Base-by-base conservation (phyloP, 2,888 invertebrate species). In the Cecidostiba fungosa region DNA sequence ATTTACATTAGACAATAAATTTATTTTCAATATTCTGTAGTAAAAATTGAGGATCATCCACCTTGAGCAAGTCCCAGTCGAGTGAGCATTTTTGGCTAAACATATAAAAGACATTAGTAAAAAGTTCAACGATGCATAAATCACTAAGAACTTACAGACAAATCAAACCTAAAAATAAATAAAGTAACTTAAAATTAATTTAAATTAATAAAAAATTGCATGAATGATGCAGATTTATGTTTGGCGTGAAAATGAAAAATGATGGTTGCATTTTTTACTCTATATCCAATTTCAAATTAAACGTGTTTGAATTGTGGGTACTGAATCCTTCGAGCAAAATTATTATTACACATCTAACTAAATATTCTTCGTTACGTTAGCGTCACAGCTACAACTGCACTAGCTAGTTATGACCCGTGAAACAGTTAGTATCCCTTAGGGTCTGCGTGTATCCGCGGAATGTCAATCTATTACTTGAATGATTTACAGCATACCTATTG, bases 41-140 rank as follows among this genome's bases (percentile, higher is more conserved):
- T 47, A 73, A 77, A 69, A 50, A 47, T 70, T 76, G 80, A 85
- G 77, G 76, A 85, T 80, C 85, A 77, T 80, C 80, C 80, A 79
- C 84, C 84, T 84, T 84, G 79, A 54, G 79, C 76, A 59, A 85
- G 85, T 77, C 80, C 77, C 59, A 85, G 85, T 62, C 80, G 59
- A 36, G 79, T 76, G 29, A 80, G 80, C 80, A 85, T 80, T 76
- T 76, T 85, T 50, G 54, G 76, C 85, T 85, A 85, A 77, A 80
- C 85, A 85, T 39, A 85, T 36, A 66, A 78, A 69, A 76, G 23
- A 12, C 6, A 29, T 77, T 76, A 82, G 26, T 69, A 50, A 36
- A 10, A 32, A 19, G 5, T 70, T 8, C 19, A 14, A 26, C 23
- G 14, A 39, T 70, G n/a, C 10, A 66, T 72, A 26, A 19, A 74